phyloP scores from a whole-genome alignment of 2,888 invertebrate genomes.

The Leucophora obtusa region DNA sequence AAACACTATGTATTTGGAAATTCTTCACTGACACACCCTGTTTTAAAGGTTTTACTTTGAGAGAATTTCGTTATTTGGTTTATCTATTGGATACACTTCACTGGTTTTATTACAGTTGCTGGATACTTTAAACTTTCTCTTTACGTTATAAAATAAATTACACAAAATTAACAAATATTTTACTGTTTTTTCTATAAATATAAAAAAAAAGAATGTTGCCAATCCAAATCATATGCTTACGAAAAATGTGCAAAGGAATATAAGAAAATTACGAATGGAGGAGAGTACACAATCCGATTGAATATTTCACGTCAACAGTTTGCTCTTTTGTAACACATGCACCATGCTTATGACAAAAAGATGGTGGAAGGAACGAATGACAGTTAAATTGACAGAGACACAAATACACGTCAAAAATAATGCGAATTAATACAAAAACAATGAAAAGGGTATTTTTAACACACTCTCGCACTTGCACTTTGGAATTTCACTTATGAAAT shows the following conservation, averaged over 20 bases:
- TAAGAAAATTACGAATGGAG: background rate
- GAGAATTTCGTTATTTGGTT: background rate
- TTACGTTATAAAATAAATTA: background rate
- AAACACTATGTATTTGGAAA: background rate
- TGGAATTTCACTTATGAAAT: slow-evolving; percentile 5
- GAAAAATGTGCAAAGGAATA: slow-evolving; percentile 6
- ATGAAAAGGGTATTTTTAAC: slow-evolving; percentile 42
- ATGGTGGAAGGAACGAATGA: slow-evolving; percentile 20
- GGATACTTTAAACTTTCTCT: slow-evolving; percentile 6
- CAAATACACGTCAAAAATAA: slow-evolving; percentile 33
- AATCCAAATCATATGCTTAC: slow-evolving; percentile 34
- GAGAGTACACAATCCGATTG: background rate
- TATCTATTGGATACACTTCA: slow-evolving; percentile 20
- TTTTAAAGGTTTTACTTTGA: slow-evolving; percentile 8
- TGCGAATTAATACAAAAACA: slow-evolving; percentile 30
- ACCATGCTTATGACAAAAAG: slow-evolving; percentile 17
- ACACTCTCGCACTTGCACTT: slow-evolving; percentile 10
- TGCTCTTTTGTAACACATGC: slow-evolving; percentile 31
- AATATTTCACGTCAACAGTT: slow-evolving; percentile 37
- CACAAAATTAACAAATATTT: background rate
- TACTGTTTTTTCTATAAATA: background rate
- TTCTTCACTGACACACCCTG: slow-evolving; percentile 25
- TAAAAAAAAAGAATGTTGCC: background rate
- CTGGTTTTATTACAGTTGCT: background rate
- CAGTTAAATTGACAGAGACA: slow-evolving; percentile 41